Base-by-base conservation (phyloP, 2,113 vertebrate genomes). In the Calypte anna region DNA sequence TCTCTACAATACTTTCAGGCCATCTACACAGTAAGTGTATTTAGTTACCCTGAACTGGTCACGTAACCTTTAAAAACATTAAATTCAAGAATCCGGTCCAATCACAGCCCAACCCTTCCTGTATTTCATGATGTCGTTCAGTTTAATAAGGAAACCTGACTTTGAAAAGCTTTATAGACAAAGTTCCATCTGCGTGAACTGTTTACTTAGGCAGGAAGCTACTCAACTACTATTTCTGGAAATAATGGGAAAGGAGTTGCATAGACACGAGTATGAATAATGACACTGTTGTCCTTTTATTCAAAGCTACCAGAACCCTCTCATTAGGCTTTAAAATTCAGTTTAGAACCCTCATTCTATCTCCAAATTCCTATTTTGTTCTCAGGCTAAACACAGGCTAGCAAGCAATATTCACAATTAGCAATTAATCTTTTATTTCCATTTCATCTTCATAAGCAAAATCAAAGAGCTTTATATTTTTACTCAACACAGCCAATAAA, bases 201-300 rank as follows among this genome's bases (percentile, higher is more conserved):
- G 67, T 82, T 94, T 94, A 73, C 74, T 85, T 91, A 93, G 79
- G 84, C 94, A 96, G 95, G 96, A 97, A 96, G 72, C 78, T 86
- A 67, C 72, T 86, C 48, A 28, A 54, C 74, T 67, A 59, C 93
- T 94, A 95, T 96, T 96, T 96, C 57, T 94, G 94, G 93, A 95
- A 93, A 95, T 90, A 95, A 97, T 75, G 72, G 88, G 55, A 90
- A 95, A 95, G 82, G 67, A 61, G 64, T 80, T 96, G 23, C 91
- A 44, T 28, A 85, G 86, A 84, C n/a, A 74, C 53, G 77, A 50
- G n/a, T 82, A 86, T 63, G 85, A 96, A 92, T 82, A 96, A 94
- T 80, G 61, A 13, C 40, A 83, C 70, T 93, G 87, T 94, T 92
- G 54, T 87, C 67, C 24, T 86, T 94, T 72, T 81, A 88, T 67